Conservation (phyloP, 2,888 invertebrate species). For the Beris morrisii region DNA sequence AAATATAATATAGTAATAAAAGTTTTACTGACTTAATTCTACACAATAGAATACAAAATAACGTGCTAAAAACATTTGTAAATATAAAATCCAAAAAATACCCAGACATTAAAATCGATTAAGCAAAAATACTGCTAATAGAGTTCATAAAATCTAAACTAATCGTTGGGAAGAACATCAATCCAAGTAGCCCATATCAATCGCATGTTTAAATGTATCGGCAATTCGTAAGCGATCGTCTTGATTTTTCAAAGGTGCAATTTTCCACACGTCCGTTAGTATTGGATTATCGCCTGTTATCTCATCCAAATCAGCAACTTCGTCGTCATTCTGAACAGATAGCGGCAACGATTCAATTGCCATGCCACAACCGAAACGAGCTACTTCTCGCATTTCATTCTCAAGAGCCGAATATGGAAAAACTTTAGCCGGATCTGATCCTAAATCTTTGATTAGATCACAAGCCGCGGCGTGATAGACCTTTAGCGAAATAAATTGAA, state of each 20-base stretch:
- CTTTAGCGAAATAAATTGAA: no score
- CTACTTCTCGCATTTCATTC: slow-evolving; percentile 57
- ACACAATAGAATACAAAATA: no score
- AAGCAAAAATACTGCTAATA: no score
- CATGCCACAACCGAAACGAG: slow-evolving; percentile 60
- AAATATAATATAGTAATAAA: no score
- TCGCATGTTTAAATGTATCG: slow-evolving; percentile 65
- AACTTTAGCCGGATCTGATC: slow-evolving; percentile 62
- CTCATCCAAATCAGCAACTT: slow-evolving; percentile 59
- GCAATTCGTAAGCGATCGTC: slow-evolving; percentile 65
- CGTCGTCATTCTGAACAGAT: slow-evolving; percentile 59
- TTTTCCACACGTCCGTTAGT: slow-evolving; percentile 66
- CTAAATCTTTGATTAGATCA: slow-evolving; percentile 61
- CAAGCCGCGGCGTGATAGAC: slow-evolving; percentile 64
- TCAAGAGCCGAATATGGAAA: slow-evolving; percentile 51
- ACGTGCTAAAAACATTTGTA: no score
- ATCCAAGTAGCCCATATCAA: slow-evolving; percentile 62
- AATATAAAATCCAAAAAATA: no score
- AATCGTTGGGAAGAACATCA: slow-evolving; percentile 35
- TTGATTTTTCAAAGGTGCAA: slow-evolving; percentile 63
- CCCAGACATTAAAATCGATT: no score
- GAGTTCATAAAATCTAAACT: no score
- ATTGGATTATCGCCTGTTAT: slow-evolving; percentile 47
- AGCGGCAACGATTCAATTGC: slow-evolving; percentile 61
- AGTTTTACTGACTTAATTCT: no score